Evolutionary conservation across 2,797 vertebrate genomes (phyloP).

Genomic region (Sebastes minor): DNA sequence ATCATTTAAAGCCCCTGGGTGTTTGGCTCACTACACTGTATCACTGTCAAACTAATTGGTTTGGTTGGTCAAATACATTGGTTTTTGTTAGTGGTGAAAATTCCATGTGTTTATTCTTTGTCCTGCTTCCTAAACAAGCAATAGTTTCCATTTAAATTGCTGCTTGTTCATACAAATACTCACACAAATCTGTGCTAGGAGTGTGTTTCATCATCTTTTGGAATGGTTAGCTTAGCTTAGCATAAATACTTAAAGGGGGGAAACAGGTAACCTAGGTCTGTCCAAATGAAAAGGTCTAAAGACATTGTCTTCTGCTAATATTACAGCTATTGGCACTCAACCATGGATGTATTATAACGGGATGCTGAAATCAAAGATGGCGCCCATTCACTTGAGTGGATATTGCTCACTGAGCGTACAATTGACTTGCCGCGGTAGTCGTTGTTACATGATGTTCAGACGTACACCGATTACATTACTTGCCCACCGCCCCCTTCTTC

Average conservation of each 20-base stretch:
- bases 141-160: background rate
- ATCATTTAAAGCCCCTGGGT: background rate
- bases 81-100: background rate
- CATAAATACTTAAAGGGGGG: background rate
- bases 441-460: rapidly evolving
- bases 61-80: background rate
- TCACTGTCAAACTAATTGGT: background rate
- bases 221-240: background rate
- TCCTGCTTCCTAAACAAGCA: background rate
- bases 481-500: rapidly evolving
- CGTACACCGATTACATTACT: too few relatives aligned
- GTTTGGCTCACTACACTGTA: background rate
- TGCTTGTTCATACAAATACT: background rate
- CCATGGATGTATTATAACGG: background rate
- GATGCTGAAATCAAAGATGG: background rate
- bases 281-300: background rate
- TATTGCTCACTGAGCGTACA: background rate
- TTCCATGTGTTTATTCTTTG: background rate
- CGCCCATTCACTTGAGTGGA: background rate
- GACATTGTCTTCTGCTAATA: background rate
- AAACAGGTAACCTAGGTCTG: background rate
- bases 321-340: background rate
- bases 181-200: background rate
- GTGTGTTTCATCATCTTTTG: background rate
- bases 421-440: background rate